phyloP scores from a whole-genome alignment of 2,797 vertebrate species.

The Sebastes trivittatus region DNA sequence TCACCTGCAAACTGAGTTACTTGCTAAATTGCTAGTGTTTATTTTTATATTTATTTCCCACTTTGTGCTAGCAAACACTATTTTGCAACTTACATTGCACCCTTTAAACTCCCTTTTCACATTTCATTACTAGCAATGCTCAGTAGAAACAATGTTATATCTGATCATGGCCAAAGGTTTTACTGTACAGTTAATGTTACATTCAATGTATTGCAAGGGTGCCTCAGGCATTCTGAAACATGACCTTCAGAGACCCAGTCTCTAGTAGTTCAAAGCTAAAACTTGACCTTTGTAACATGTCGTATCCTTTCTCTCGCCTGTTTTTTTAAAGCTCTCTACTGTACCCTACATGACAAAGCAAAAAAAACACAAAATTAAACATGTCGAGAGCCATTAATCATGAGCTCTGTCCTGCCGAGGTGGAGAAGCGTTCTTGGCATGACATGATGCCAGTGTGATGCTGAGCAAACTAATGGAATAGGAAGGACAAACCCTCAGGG shows the following conservation, averaged over 20 bases:
- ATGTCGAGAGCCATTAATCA: constrained; percentile 34
- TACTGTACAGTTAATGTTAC: neutral
- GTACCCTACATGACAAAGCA: neutral
- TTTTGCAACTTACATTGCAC: neutral
- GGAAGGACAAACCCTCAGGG: constrained; percentile 44
- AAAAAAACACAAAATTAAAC: neutral
- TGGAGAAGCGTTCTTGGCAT: constrained; percentile 23
- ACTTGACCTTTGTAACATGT: neutral
- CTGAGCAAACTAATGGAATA: constrained; percentile 49
- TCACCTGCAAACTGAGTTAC: neutral
- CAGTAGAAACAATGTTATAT: neutral
- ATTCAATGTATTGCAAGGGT: neutral
- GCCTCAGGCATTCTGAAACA: neutral
- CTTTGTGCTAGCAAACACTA: neutral
- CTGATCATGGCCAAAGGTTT: neutral
- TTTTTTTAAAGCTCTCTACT: neutral
- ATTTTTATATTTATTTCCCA: neutral
- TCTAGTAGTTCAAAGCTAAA: neutral
- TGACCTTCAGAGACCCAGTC: neutral
- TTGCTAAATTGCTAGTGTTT: neutral
- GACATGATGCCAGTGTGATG: constrained; percentile 27
- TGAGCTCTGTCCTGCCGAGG: constrained; percentile 12
- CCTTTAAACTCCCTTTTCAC: neutral
- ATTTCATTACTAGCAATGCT: neutral
- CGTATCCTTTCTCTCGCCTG: neutral